Evolutionary conservation across 1,140 invertebrate species (phyloP), one percentile per base, ranked within the genome.

Genomic region (Rhizoglyphus robini): DNA sequence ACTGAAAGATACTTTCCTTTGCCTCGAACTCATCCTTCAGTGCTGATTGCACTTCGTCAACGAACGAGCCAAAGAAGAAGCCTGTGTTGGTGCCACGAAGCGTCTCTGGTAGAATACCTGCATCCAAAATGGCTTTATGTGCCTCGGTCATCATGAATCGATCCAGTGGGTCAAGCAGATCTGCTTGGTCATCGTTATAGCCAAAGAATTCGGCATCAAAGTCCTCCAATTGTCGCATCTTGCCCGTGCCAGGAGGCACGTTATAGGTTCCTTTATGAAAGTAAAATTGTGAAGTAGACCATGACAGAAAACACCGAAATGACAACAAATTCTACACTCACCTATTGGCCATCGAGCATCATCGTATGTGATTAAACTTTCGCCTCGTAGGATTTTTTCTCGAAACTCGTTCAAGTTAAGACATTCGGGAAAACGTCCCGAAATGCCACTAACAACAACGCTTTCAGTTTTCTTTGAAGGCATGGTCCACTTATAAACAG

Each of bases 161-260:
- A 46, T 96, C 76, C 75, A 96, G 88, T 2, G 75, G 84, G 74
- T 92, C 88, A 92, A 98, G 96, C 15, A 68, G n/a, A 71, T 95
- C 80, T 0, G 92, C 91, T 75, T 96, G 90, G 77, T 94, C 93
- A 1, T 73, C 84, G 74, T 91, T 87, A 4, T 96, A 88, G 41
- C 89, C 88, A 77, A 96, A 96, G 75, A 93, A 95, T n/a, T 85
- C 82, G 3, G 89, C 87, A 75, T 96, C 92, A 72, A 96, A 96
- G 70, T 85, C 83, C 36, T 80, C 76, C 41, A 97, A 70, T 67
- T 94, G 85, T 75, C 94, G 95, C 0, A 98, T 72, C 79, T 94
- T 94, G 51, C 92, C 94, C 72, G 82, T 84, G 67, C 92, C 23
- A 46, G 80, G 79, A n/a, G 93, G 92, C 36, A 96, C 72, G 15